Conservation (phyloP, 2,888 invertebrate genomes). For the Melanchra persicariae region DNA sequence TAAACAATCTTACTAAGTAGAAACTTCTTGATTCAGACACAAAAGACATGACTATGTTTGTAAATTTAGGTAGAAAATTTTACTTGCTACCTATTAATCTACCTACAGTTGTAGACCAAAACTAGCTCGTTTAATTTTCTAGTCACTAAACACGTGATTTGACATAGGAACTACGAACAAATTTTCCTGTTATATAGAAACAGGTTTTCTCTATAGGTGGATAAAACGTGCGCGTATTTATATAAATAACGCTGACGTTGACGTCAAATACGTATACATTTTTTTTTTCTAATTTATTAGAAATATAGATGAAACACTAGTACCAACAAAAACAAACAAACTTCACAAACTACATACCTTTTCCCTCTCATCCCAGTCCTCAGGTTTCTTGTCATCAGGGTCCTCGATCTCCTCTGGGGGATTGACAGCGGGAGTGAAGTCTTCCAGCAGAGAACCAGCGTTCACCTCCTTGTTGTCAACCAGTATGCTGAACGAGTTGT, state of each 20-base stretch:
- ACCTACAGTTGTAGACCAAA: background rate
- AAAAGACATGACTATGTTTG: too few relatives aligned
- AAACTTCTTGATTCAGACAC: background rate
- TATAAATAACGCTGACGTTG: too few relatives aligned
- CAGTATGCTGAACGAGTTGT: conserved; percentile 98
- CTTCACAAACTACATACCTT: conserved; percentile 74
- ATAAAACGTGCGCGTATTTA: background rate
- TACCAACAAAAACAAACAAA: background rate
- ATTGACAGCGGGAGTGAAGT: conserved; percentile 98
- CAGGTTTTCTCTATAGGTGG: too few relatives aligned
- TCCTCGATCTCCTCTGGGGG: conserved; percentile 98
- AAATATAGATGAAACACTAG: too few relatives aligned
- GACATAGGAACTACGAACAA: too few relatives aligned
- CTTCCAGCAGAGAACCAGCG: conserved; percentile 96
- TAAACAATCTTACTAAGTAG: background rate
- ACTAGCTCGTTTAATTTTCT: background rate
- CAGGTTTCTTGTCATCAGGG: conserved; percentile 95
- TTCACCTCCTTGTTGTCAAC: conserved; percentile 96
- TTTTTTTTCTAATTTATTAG: too few relatives aligned
- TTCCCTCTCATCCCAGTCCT: conserved; percentile 98
- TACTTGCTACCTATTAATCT: background rate
- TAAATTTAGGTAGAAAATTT: background rate
- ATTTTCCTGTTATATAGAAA: too few relatives aligned
- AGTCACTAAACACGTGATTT: too few relatives aligned
- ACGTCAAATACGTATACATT: too few relatives aligned